Evolutionary conservation across 2,113 vertebrate species (phyloP), one percentile per base, ranked within the genome.

Genomic region (Colistium nudipinnis): DNA sequence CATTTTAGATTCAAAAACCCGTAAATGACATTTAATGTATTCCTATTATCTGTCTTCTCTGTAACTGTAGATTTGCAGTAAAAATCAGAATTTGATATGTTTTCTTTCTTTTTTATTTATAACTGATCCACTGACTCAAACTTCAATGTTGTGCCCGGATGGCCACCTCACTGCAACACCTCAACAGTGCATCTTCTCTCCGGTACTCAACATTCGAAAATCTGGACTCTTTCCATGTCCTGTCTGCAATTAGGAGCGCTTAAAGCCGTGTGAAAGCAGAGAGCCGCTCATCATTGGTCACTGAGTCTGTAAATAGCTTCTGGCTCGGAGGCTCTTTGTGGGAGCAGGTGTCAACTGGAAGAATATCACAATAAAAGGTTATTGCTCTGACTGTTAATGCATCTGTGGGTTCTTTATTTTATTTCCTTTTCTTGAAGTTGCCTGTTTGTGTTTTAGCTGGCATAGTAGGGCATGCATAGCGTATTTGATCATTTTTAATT

Each of bases 341-440:
- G 82, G 61, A 84, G 70, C 76, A 89, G 76, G 47, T 80, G 27
- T 70, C 51, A 47, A 48, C 17, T 70, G 7, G 22, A 68, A 81
- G 78, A 82, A 77, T 83, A 68, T 54, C 70, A 48, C 72, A 88
- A 90, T 90, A 92, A 92, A 88, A 76, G 63, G 14, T 33, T 70
- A 79, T 68, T 86, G 85, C 88, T 86, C 84, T 80, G 81, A 88
- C 71, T 87, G 82, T 83, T 81, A 43, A 47, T 66, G 36, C 19
- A 3, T 45, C 19, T 20, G 2, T 20, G 9, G 4, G 10, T 45
- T 45, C 11, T 2, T 22, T 73, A n/a, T n/a, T n/a, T n/a, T n/a
- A n/a, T n/a, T n/a, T n/a, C n/a, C n/a, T n/a, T n/a, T n/a, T n/a
- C n/a, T n/a, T n/a, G n/a, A n/a, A n/a, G 4, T 48, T 35, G 4